Evolutionary conservation across 37 sponge, comb jelly and placozoan species (phyloP), one percentile per base, ranked within the genome.

Genomic region (Chondrosia reniformis): DNA sequence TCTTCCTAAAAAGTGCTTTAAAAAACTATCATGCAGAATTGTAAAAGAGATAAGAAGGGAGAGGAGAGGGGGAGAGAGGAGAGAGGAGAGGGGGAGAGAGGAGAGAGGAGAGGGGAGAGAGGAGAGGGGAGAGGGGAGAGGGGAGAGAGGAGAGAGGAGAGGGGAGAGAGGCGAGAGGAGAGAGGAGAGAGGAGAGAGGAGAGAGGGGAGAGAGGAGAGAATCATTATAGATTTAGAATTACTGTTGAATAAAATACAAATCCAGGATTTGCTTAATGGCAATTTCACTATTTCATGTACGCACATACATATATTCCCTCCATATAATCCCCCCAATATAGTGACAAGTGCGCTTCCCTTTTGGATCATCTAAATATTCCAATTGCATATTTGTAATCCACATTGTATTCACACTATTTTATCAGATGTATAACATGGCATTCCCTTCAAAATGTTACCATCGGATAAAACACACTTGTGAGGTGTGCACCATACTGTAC

Each of bases 1-100:
- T 33, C 83, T 83, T 31, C 98, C 98, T 33, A 97, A 36, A 27
- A 90, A 57, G 44, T 91, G 84, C 80, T 97, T 97, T 33, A 92
- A 40, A 40, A 93, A 84, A 24, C 86, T 90, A 56, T 52, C 76
- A n/a, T n/a, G n/a, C n/a, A n/a, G 52, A 15, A 15, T 19, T 4
- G 40, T 27, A 22, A 72, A 15, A 10, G 63, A 39, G 40, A n/a
- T 3, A 6, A 5, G 36, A 44, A 79, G 49, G 22, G 46, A 43
- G 54, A 74, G 36, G 61, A 81, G 81, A 39, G 81, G 63, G 58
- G 61, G 74, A 49, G 52, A 49, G 52, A 49, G 52, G 52, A 15
- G 52, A 49, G 52, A 49, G 52, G 52, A 49, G 52, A 15, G 52
- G 15, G 52, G 15, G 52, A 49, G 45, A 21, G 31, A 61, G 45